Base-by-base conservation (phyloP, 1,140 invertebrate species). In the Cyphomyrmex costatus region DNA sequence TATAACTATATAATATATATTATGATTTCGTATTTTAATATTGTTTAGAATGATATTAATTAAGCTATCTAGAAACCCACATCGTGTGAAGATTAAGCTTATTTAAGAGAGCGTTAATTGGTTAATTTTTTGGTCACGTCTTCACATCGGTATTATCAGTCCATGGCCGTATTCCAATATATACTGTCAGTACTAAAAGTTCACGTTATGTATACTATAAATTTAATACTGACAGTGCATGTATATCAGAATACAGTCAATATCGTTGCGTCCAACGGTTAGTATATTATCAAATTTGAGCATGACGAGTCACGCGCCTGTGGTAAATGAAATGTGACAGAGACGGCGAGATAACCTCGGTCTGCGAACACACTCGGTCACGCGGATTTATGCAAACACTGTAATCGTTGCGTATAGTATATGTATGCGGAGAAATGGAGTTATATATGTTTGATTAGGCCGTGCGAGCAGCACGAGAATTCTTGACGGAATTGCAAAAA, bases 351-450 rank as follows among this genome's bases (percentile, higher is more conserved):
- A 89, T 89, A 88, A 88, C 21, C 49, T 56, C 27, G 12, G n/a
- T n/a, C 30, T 51, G 21, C 10, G 27, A 68, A 6, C 1, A 80
- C 19, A 36, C 33, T 83, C 2, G 36, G 19, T 83, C 53, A 74
- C 56, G 53, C 27, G 51, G n/a, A 63, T 46, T 78, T 49, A 58
- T 33, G 24, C 51, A 89, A 86, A 89, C 21, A 87, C 3, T n/a
- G 12, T 73, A 66, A 89, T 89, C 65, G 14, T 21, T 46, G 12
- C 6, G 14, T 33, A 63, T 63, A 21, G 27, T 30, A 30, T 30
- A 12, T 61, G 14, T 30, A 30, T 61, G 36, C 8, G 36, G 8
- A n/a, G n/a, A n/a, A n/a, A n/a, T n/a, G n/a, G n/a, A 42, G 8
- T 42, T 42, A 6, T 36, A 33, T 36, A 3, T 8, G 51, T 24